Percentiles rank a stretch among this genome's conserved stretches.
These are phyloP conservation scores for Araneus ventricosus DNA, from an alignment of 1,140 invertebrate genomes.

Conservation along the genomic window DNA sequence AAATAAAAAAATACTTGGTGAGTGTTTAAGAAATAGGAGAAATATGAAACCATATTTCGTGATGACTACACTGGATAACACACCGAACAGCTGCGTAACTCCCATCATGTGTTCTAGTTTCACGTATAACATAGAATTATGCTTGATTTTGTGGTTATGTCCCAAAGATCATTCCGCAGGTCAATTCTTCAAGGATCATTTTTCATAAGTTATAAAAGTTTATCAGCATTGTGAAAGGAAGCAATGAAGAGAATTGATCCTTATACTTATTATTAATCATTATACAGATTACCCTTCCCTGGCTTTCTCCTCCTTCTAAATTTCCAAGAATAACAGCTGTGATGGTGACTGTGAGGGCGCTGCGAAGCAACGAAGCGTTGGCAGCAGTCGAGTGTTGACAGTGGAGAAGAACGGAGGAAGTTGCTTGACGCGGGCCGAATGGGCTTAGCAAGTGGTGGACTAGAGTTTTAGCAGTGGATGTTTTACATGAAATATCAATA, in stretches of 20 bases:
- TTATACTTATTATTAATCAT: conserved; percentile 82
- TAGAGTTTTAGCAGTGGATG: too few species aligned
- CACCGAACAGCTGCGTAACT: conserved; percentile 82
- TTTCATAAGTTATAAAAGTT: conserved; percentile 82
- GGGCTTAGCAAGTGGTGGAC: too few species aligned
- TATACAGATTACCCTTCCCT: conserved; percentile 81
- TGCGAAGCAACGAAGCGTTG: too few species aligned
- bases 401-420: too few species aligned
- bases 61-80: conserved; percentile 79
- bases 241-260: conserved; percentile 82
- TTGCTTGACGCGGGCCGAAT: too few species aligned
- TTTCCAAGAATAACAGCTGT: conserved; percentile 81
- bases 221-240: conserved; percentile 80
- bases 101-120: conserved; percentile 81
- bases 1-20: conserved; percentile 84
- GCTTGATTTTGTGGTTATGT: conserved; percentile 74
- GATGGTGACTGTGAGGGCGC: conserved; percentile 78
- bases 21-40: conserved; percentile 83
- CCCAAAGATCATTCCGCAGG: too few species aligned
- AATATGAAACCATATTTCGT: conserved; percentile 79
- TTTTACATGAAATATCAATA: too few species aligned
- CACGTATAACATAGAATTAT: conserved; percentile 83
- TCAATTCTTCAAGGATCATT: conserved; percentile 78
- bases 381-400: too few species aligned
- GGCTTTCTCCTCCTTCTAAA: conserved; percentile 79